Conservation (phyloP, 1,140 invertebrate species). For the Alviniconcha marisindica region DNA sequence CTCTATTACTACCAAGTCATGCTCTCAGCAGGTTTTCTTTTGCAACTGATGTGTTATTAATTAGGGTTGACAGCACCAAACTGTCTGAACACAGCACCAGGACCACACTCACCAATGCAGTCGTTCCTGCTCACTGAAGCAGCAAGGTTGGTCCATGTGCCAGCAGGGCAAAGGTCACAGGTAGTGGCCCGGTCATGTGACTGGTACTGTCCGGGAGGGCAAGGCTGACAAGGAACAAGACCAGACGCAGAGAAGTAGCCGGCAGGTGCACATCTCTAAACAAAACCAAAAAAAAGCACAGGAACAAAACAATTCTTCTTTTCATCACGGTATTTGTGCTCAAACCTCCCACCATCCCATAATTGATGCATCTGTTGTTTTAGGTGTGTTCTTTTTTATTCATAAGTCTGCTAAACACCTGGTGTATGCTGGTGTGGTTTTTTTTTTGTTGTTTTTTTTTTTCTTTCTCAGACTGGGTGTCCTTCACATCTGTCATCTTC, state of each 20-base stretch:
- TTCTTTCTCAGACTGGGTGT: too few species aligned
- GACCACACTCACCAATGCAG: background rate
- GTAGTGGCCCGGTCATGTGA: background rate
- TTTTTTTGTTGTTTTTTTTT: too few species aligned
- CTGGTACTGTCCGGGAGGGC: background rate
- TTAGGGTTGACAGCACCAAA: background rate
- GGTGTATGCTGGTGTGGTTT: too few species aligned
- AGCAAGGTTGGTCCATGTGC: background rate
- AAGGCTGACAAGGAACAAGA: conserved; percentile 1
- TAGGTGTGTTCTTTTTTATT: too few species aligned
- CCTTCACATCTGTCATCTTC: too few species aligned
- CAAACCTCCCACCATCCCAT: too few species aligned
- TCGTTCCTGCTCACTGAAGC: background rate
- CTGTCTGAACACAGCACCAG: background rate
- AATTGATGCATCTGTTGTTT: too few species aligned
- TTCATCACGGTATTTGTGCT: too few species aligned
- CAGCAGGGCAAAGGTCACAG: conserved; percentile 23
- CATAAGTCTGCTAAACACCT: too few species aligned
- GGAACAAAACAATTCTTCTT: background rate
- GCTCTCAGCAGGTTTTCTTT: background rate
- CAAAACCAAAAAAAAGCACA: background rate
- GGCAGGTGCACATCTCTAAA: background rate
- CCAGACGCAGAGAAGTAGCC: background rate
- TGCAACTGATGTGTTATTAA: background rate
- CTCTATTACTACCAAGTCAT: background rate